These are phyloP conservation scores for Zelleria hepariella DNA, from an alignment of 2,888 invertebrate species.

Conservation along the genomic window DNA sequence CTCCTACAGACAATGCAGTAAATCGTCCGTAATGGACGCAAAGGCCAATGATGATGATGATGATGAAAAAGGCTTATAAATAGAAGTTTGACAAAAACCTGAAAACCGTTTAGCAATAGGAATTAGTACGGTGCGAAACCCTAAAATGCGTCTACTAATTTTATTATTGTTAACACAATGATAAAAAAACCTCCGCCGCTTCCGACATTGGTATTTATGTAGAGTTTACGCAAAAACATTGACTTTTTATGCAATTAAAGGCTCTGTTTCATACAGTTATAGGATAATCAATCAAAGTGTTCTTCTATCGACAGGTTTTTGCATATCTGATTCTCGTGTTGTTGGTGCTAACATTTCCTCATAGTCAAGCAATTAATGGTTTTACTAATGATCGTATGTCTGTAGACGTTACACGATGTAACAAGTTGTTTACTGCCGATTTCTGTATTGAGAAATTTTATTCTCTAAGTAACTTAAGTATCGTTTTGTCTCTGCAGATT, in stretches of 20 bases:
- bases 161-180: conserved; percentile 54
- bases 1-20: too few relatives aligned
- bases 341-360: conserved; percentile 39
- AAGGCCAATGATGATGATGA: too few relatives aligned
- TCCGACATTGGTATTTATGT: conserved; percentile 53
- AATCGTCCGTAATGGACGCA: too few relatives aligned
- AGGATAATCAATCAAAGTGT: conserved; percentile 35
- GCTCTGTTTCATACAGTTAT: conserved; percentile 39
- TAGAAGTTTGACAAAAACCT: too few relatives aligned
- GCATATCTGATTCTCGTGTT: conserved; percentile 42
- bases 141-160: conserved; percentile 60
- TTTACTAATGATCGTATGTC: neutral
- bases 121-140: conserved; percentile 38
- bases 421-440: neutral
- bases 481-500: too few relatives aligned
- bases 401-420: neutral
- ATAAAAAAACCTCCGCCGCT: conserved; percentile 44
- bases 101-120: too few relatives aligned
- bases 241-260: conserved; percentile 31
- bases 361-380: neutral
- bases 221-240: conserved; percentile 39
- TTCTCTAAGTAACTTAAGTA: too few relatives aligned
- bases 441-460: neutral
- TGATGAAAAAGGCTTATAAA: too few relatives aligned
- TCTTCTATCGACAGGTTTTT: conserved; percentile 33